phyloP scores from a whole-genome alignment of 1,140 invertebrate species.

The Cylas formicarius region DNA sequence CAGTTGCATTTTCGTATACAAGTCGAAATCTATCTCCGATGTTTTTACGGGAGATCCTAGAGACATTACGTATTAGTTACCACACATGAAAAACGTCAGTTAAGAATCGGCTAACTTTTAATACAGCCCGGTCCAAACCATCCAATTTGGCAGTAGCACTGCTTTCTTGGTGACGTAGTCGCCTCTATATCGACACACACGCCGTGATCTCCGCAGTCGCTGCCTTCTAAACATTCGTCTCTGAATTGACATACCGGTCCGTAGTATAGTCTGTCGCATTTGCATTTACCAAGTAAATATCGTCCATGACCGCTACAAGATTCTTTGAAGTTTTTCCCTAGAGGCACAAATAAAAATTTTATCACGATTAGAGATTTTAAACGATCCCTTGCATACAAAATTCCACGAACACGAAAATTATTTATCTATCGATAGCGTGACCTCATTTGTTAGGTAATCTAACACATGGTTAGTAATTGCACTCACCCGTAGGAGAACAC shows the following conservation, averaged over 20 bases:
- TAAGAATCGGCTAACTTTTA: slow-evolving; percentile 54
- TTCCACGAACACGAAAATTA: too few relatives aligned
- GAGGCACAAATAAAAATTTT: slow-evolving; percentile 24
- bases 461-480: too few relatives aligned
- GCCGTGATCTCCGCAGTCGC: slow-evolving; percentile 78
- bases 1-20: slow-evolving; percentile 63
- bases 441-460: too few relatives aligned
- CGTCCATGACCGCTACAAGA: slow-evolving; percentile 76
- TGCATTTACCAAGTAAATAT: slow-evolving; percentile 67
- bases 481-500: too few relatives aligned
- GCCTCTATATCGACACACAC: slow-evolving; percentile 73
- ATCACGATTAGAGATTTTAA: not conserved
- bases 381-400: not conserved
- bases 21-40: slow-evolving; percentile 55
- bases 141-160: slow-evolving; percentile 84
- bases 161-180: slow-evolving; percentile 69
- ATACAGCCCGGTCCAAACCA: slow-evolving; percentile 75
- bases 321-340: slow-evolving; percentile 67
- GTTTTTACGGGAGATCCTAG: slow-evolving; percentile 58
- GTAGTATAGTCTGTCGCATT: slow-evolving; percentile 74
- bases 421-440: too few relatives aligned
- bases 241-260: slow-evolving; percentile 76
- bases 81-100: slow-evolving; percentile 1
- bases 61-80: slow-evolving; percentile 12
- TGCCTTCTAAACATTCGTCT: slow-evolving; percentile 75